Percentiles rank a stretch among this genome's conserved stretches.
phyloP scores from a whole-genome alignment of 1,140 invertebrate genomes.

The Brachionus calyciflorus region DNA sequence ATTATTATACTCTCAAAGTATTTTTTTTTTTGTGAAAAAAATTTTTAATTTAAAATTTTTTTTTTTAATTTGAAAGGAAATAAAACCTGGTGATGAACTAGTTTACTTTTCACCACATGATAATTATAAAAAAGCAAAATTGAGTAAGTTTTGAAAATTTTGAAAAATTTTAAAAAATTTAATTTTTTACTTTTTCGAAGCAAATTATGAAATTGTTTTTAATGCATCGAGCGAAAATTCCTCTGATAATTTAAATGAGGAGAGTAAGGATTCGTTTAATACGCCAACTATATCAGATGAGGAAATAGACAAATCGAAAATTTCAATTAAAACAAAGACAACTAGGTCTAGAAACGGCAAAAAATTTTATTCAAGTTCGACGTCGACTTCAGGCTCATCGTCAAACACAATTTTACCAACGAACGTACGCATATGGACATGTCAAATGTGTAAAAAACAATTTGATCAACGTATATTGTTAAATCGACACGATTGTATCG shows the following conservation, averaged over 20 bases:
- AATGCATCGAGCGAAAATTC: background rate
- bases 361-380: background rate
- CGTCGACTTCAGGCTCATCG: background rate
- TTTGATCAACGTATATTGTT: slow-evolving; percentile 29
- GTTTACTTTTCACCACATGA: background rate
- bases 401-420: background rate
- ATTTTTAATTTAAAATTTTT: background rate
- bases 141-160: background rate
- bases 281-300: background rate
- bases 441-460: slow-evolving; percentile 42
- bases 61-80: slow-evolving; percentile 8
- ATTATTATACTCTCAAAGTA: slow-evolving; percentile 47
- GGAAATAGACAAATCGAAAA: background rate
- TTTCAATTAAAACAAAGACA: background rate
- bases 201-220: background rate
- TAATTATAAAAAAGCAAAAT: background rate
- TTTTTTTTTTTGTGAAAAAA: background rate
- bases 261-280: slow-evolving; percentile 27
- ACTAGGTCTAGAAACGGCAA: background rate
- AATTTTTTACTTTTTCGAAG: background rate
- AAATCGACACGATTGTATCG: slow-evolving; percentile 35
- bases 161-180: background rate
- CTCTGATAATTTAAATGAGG: background rate
- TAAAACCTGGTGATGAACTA: slow-evolving; percentile 31
- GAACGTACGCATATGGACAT: background rate